Conservation (phyloP, 2,797 vertebrate species). For the Xiphophorus birchmanni region DNA sequence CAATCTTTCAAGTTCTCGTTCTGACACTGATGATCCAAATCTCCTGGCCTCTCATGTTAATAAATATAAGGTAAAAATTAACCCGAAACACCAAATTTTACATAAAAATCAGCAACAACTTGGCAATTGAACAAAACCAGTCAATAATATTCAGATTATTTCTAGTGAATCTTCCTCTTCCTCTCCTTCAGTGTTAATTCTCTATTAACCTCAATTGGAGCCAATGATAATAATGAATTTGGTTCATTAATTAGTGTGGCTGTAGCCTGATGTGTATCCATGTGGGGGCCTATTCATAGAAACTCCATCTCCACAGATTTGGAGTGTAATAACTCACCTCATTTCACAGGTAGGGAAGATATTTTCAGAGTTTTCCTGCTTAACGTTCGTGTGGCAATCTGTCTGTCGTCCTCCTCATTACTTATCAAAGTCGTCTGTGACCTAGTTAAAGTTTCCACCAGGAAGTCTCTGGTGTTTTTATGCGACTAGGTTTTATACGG, state of each 20-base stretch:
- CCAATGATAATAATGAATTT: constrained; percentile 39
- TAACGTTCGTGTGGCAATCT: constrained; percentile 6
- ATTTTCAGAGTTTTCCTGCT: constrained; percentile 24
- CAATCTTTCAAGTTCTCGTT: not conserved
- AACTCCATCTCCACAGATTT: constrained; percentile 58
- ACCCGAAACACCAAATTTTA: not conserved
- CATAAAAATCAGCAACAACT: not conserved
- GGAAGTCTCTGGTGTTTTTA: not conserved
- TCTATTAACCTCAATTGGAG: constrained; percentile 61
- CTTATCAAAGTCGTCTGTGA: constrained; percentile 41
- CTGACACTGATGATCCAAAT: not conserved
- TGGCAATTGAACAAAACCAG: not conserved
- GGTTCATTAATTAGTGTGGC: constrained; percentile 56
- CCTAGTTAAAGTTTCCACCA: constrained; percentile 38
- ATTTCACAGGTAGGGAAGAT: constrained; percentile 58
- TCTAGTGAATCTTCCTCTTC: not conserved
- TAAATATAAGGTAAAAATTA: not conserved
- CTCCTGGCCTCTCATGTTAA: not conserved
- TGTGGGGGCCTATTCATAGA: constrained; percentile 60
- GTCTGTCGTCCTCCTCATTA: constrained; percentile 39
- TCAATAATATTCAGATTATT: not conserved
- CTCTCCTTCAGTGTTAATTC: not conserved
- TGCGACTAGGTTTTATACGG: not conserved
- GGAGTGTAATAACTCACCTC: constrained; percentile 59
- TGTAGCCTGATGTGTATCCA: constrained; percentile 41